A percentile compares a stretch with the other conserved stretches of the same genome.
Conservation (phyloP, 2,797 vertebrate species). For the Odontamblyopus rebecca region DNA sequence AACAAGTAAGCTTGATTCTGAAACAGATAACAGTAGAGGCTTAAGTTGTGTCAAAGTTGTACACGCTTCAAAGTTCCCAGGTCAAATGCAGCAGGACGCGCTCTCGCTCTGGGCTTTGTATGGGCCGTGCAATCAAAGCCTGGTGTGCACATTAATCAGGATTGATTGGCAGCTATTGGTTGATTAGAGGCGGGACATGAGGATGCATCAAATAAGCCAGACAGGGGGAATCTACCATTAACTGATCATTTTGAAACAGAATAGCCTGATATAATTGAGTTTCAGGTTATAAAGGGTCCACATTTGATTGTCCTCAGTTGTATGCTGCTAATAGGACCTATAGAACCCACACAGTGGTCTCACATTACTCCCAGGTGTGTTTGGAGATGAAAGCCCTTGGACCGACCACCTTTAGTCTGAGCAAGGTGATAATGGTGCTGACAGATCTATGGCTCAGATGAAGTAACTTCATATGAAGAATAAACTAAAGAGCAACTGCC, state of each 20-base stretch:
- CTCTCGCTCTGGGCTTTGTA: slow-evolving; percentile 22
- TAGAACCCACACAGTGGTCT: slow-evolving; percentile 16
- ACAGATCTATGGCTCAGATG: not conserved
- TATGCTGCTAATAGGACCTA: not conserved
- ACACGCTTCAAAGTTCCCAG: not conserved
- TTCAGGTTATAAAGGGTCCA: not conserved
- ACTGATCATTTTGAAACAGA: not conserved
- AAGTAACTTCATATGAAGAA: not conserved
- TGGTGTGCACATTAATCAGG: slow-evolving; percentile 51
- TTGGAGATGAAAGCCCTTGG: not conserved
- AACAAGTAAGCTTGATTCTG: fast-evolving
- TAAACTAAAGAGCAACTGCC: not conserved
- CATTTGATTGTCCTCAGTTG: not conserved
- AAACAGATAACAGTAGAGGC: not conserved
- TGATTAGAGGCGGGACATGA: not conserved
- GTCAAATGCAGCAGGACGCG: not conserved
- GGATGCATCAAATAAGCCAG: not conserved
- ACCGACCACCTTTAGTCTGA: slow-evolving; percentile 11
- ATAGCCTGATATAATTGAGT: not conserved
- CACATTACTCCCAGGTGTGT: slow-evolving; percentile 44
- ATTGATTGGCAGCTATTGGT: slow-evolving; percentile 26
- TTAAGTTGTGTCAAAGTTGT: not conserved
- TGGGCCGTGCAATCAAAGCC: slow-evolving; percentile 26
- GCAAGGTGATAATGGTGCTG: slow-evolving; percentile 1
- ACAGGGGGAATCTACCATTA: not conserved